Percentiles rank a stretch among this genome's conserved stretches.
Evolutionary conservation across 1,140 invertebrate genomes (phyloP).

Genomic region (Metopolophium dirhodum): DNA sequence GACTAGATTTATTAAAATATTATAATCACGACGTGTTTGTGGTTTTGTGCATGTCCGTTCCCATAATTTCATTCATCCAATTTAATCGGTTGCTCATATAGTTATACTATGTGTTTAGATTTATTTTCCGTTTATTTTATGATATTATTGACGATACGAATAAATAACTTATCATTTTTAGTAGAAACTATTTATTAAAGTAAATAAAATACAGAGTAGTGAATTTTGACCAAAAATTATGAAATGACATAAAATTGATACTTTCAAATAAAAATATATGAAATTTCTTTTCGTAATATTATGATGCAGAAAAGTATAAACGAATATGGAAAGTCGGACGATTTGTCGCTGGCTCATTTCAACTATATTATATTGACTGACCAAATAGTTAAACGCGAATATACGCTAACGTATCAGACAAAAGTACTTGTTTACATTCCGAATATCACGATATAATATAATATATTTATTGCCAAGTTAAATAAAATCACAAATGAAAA

Average conservation of each 20-base stretch:
- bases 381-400: background rate
- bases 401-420: background rate
- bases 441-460: background rate
- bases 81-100: background rate
- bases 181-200: background rate
- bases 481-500: constrained; percentile 29
- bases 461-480: background rate
- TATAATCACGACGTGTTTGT: background rate
- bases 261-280: background rate
- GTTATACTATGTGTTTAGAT: background rate
- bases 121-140: background rate
- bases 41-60: too few relatives aligned
- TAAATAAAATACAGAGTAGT: background rate
- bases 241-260: background rate
- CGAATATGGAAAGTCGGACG: background rate
- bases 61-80: background rate
- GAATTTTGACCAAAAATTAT: background rate
- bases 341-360: background rate
- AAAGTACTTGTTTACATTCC: background rate
- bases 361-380: background rate
- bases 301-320: background rate
- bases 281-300: background rate
- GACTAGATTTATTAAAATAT: background rate
- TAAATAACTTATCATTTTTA: background rate
- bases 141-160: background rate